Conservation (phyloP, 2,888 invertebrate species). For the Lathronympha strigana region DNA sequence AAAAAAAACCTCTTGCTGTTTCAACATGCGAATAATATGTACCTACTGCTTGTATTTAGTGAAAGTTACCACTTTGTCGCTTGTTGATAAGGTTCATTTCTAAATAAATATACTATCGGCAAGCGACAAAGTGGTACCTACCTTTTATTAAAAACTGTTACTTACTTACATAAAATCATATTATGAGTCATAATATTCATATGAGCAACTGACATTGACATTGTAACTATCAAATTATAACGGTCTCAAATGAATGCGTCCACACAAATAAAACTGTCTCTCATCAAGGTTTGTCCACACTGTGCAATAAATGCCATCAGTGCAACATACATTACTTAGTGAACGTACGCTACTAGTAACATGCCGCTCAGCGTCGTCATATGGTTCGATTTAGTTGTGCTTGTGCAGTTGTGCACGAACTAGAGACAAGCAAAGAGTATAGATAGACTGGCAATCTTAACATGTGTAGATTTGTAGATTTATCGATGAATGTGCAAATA, state of each 20-base stretch:
- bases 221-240: slow-evolving; percentile 1
- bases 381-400: slow-evolving; percentile 60
- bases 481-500: too few relatives aligned
- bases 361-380: slow-evolving; percentile 53
- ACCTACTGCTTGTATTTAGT: too few relatives aligned
- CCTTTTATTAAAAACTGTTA: too few relatives aligned
- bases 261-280: slow-evolving; percentile 10
- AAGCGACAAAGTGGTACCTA: too few relatives aligned
- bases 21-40: too few relatives aligned
- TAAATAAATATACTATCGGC: too few relatives aligned
- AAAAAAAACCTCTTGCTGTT: too few relatives aligned
- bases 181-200: neutral
- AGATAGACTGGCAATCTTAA: neutral
- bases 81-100: too few relatives aligned
- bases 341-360: slow-evolving; percentile 59
- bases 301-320: slow-evolving; percentile 31
- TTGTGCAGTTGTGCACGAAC: slow-evolving; percentile 29
- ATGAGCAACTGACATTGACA: slow-evolving; percentile 2
- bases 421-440: neutral
- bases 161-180: too few relatives aligned
- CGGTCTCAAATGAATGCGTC: slow-evolving; percentile 4
- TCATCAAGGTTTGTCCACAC: slow-evolving; percentile 19
- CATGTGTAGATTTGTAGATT: too few relatives aligned
- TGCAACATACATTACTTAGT: slow-evolving; percentile 60
- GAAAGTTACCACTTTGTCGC: too few relatives aligned